Evolutionary conservation across 2,888 invertebrate genomes (phyloP).

Genomic region (Sicus ferrugineus): DNA sequence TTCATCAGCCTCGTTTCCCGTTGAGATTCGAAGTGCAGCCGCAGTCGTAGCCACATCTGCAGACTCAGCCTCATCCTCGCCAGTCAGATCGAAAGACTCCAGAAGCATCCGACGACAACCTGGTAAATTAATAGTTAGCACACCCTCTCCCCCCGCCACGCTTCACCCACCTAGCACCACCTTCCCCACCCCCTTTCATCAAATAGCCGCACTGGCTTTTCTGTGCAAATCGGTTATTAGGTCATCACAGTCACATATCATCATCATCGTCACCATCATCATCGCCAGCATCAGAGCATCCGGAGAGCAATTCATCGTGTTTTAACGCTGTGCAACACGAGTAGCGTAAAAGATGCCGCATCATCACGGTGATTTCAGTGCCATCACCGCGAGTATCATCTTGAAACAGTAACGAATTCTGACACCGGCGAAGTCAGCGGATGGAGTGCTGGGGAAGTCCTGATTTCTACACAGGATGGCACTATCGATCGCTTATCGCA

Average conservation of each 20-base stretch:
- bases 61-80: constrained; percentile 16
- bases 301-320: background rate
- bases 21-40: constrained; percentile 14
- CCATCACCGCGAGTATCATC: too few species aligned
- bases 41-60: background rate
- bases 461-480: too few species aligned
- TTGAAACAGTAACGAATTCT: too few species aligned
- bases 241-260: constrained; percentile 2
- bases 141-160: background rate
- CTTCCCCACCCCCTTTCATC: background rate
- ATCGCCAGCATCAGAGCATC: background rate
- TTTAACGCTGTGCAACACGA: too few species aligned
- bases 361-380: too few species aligned
- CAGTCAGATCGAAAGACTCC: background rate
- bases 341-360: too few species aligned
- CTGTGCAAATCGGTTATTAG: background rate
- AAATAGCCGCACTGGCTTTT: background rate
- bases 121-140: constrained; percentile 6
- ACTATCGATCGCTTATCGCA: too few species aligned
- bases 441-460: too few species aligned
- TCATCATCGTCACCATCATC: constrained; percentile 12
- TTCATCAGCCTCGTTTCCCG: constrained; percentile 28
- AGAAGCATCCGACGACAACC: constrained; percentile 11
- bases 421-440: too few species aligned
- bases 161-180: background rate